Base-by-base conservation (phyloP, 2,113 vertebrate species). In the Pomatorhinus ruficollis region DNA sequence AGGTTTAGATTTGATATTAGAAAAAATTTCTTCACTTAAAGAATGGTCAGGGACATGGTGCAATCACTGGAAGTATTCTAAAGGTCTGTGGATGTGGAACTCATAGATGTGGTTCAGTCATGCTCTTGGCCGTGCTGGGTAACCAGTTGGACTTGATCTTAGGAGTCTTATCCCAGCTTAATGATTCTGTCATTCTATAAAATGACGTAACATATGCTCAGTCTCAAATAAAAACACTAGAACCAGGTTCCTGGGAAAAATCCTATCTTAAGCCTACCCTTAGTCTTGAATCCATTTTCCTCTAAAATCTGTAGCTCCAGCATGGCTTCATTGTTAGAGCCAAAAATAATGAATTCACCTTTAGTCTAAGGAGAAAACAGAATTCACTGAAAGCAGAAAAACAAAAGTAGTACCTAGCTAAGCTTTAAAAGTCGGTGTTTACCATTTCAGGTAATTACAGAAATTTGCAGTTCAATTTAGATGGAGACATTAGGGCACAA, bases 391-490 rank as follows among this genome's bases (percentile, higher is more conserved):
- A 89, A 89, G 61, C 49, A 69, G 22, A 82, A 65, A 79, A 89
- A 57, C 7, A 66, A 33, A 76, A 69, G 31, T 27, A 57, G 30
- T 76, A 52, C 17, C 15, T 59, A 50, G 16, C 15, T 61, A 52
- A 75, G 35, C 33, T 60, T 92, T 75, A 81, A 78, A 92, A 68
- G 18, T 52, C 39, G 59, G 80, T 25, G 52, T 89, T 93, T 83
- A 85, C 78, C 31, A 40, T n/a, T 93, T 74, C 3, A 87, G 27
- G 27, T 87, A 90, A 72, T 61, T 93, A 50, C 42, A 76, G 59
- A 89, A 91, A 94, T 85, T 80, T 94, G 59, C 30, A 65, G 23
- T 85, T 87, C 82, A 79, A 72, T 91, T 95, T 93, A 82, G 40
- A 61, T 25, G 69, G 65, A 66, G 30, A 42, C 61, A 74, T 80